Base-by-base conservation (phyloP, 2,113 vertebrate genomes). In the Triplophysa tibetana region DNA sequence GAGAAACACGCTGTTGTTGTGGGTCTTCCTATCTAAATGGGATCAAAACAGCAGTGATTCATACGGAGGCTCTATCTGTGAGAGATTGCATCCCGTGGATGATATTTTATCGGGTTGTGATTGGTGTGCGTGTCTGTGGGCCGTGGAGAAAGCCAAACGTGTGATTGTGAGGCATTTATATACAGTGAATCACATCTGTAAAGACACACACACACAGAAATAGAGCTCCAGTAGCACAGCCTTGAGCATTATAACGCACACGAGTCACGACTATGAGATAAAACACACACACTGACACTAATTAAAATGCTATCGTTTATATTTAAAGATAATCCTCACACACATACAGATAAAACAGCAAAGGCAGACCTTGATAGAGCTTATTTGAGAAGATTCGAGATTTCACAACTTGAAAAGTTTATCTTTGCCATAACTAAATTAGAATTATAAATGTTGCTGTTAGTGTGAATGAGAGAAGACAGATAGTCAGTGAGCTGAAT, bases 21-120 rank as follows among this genome's bases (percentile, higher is more conserved):
- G 69, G 70, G 63, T 56, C 48, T 66, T 81, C 81, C 77, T 84
- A 86, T 86, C 83, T 85, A 81, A 86, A 85, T 85, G 72, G 79
- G 81, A 86, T 86, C 85, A 81, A 81, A 81, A 83, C 62, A 8
- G 38, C 54, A 58, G 76, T 61, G 80, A 79, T 81, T 68, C 75
- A 85, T 84, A 68, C 64, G 45, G 69, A 43, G 75, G 29, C 70
- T 70, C 52, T 82, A 41, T 82, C 78, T 77, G 61, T 70, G 14
- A 67, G 38, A 75, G 74, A 82, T 82, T 81, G 63, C 70, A 84
- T 84, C 81, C 75, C 62, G 58, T 43, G 70, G 45, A 70, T 78
- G 81, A 84, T 54, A 72, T 41, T 54, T 78, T 81, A 73, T 70
- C 80, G 61, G 23, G 73, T 48, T n/a, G 26, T 60, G 74, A 74